phyloP scores from a whole-genome alignment of 2,888 invertebrate genomes.

The Mythimna loreyi region DNA sequence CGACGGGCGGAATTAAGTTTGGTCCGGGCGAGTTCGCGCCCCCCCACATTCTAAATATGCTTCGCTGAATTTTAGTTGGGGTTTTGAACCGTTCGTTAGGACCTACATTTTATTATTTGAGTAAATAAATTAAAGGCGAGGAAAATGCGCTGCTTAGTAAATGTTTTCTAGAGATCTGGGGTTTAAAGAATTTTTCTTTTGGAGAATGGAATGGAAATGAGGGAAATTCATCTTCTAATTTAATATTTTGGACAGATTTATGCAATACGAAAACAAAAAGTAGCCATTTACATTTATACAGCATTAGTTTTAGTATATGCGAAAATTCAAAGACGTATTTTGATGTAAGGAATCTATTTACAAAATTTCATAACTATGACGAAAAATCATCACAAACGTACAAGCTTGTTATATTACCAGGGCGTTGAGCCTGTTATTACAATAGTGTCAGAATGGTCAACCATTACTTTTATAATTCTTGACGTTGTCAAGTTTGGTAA shows the following conservation, averaged over 20 bases:
- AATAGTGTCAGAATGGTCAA: too few species aligned
- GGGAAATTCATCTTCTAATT: constrained; percentile 22
- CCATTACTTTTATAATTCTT: too few species aligned
- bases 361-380: too few species aligned
- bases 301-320: too few species aligned
- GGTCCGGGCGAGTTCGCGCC: constrained; percentile 56
- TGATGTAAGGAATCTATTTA: too few species aligned
- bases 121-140: constrained; percentile 60
- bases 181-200: background rate
- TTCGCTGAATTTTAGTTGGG: constrained; percentile 70
- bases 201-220: constrained; percentile 11
- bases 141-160: constrained; percentile 31
- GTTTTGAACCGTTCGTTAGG: constrained; percentile 64
- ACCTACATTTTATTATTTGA: constrained; percentile 68
- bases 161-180: constrained; percentile 27
- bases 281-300: too few species aligned
- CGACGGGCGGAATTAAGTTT: constrained; percentile 85
- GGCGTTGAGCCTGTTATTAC: too few species aligned
- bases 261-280: background rate
- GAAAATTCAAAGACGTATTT: too few species aligned
- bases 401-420: too few species aligned
- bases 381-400: too few species aligned
- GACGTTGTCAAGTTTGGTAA: too few species aligned
- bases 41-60: constrained; percentile 68
- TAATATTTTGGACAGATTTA: background rate